Base-by-base conservation (phyloP, 2,888 invertebrate species). In the Drosophila villosipedis region DNA sequence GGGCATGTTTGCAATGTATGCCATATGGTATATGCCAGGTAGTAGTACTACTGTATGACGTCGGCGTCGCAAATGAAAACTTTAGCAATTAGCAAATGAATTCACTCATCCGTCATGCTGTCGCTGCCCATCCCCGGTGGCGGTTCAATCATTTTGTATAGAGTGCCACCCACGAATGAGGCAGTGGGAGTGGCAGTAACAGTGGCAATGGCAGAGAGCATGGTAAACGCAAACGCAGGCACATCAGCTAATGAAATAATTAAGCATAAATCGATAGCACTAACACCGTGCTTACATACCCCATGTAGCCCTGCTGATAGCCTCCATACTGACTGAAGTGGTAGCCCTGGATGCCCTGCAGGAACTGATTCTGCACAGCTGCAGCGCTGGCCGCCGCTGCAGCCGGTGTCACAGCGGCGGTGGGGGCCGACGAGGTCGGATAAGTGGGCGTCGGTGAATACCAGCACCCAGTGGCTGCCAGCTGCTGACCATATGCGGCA, bases 271-370 rank as follows among this genome's bases (percentile, higher is more conserved):
- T 67, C 70, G 76, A 76, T 73, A 61, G 35, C 53, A 71, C 54
- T 39, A 31, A n/a, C 47, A 49, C 25, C 68, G 22, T 31, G 57
- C 16, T n/a, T 59, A 93, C 95, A 95, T 92, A 97, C 97, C 97
- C 97, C 97, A 98, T 97, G 91, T 98, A 98, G 91, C 97, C 97
- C 93, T 97, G 97, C 93, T 98, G 98, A 93, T 98, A 98, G 54
- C 97, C 97, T 54, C 96, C 96, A 92, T 96, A 98, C 93, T 98
- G 97, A 47, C 97, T 97, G 70, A 95, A 96, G 57, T 97, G 96
- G 94, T 97, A 97, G 57, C 97, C 97, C 92, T 97, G 97, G 93
- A 97, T 96, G 35, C 97, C 97, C 91, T 97, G 97, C 91, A 97
- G 95, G 94, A 97, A 98, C 83, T 97, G 97, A 81, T 96, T 96